phyloP scores from a whole-genome alignment of 2,113 vertebrate species.

The Hippocampus mohnikei region DNA sequence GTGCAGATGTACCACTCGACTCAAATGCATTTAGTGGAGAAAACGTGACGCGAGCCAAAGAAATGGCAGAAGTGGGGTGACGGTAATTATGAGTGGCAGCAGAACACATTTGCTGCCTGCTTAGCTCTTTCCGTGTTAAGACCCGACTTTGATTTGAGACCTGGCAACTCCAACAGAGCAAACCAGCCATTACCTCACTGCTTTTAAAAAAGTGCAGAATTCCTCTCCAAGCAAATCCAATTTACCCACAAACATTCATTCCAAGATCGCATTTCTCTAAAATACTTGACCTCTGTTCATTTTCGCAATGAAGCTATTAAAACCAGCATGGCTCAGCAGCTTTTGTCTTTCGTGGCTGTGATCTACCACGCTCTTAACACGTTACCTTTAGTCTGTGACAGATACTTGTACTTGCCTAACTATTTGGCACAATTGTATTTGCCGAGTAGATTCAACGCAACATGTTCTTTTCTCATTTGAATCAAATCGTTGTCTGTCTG shows the following conservation, averaged over 20 bases:
- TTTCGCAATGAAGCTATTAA: not conserved
- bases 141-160: slow-evolving; percentile 14
- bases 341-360: not conserved
- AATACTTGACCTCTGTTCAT: not conserved
- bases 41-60: slow-evolving; percentile 39
- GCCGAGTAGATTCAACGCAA: not conserved
- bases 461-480: not conserved
- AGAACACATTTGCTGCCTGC: slow-evolving; percentile 44
- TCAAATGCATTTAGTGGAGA: slow-evolving; percentile 46
- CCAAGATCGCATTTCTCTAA: slow-evolving; percentile 7
- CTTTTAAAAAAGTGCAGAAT: slow-evolving; percentile 19
- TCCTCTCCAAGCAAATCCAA: slow-evolving; percentile 18
- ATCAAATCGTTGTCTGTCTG: no score
- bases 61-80: slow-evolving; percentile 36
- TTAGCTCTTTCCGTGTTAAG: slow-evolving; percentile 21
- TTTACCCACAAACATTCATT: slow-evolving; percentile 12
- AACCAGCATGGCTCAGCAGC: not conserved
- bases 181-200: slow-evolving; percentile 40
- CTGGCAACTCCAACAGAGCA: slow-evolving; percentile 31
- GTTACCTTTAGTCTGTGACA: not conserved
- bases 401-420: no score
- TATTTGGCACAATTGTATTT: not conserved
- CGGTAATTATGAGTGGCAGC: slow-evolving; percentile 60
- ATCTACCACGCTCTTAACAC: not conserved
- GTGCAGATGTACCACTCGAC: slow-evolving; percentile 9